Base-by-base conservation (phyloP, 2,797 vertebrate genomes). In the Nannoperca obscura region DNA sequence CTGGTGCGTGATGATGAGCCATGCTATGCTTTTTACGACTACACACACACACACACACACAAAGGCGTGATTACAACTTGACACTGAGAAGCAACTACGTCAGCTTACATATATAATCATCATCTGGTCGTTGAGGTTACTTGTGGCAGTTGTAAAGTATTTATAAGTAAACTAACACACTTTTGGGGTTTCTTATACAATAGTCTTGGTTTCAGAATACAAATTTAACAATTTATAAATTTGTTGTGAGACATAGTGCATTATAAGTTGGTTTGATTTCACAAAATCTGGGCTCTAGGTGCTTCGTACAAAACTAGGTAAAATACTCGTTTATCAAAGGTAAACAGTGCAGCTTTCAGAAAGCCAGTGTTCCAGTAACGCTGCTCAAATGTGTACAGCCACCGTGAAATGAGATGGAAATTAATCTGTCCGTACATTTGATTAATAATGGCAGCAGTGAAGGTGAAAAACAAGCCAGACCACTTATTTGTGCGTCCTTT, bases 321-420 rank as follows among this genome's bases (percentile, higher is more conserved):
- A 92, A 94, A 93, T 83, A 89, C 76, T 89, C 12, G 49, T 85
- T 89, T 93, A 93, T 92, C 89, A 94, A 94, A 94, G 83, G 84
- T 89, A 80, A 91, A 84, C 76, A 76, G 71, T 50, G 78, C 79
- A 9, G 64, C 71, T 91, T 83, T 82, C 81, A 82, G 78, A 83
- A 44, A 67, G 73, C 62, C 20, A 76, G 76, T 80, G 71, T 88
- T 34, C 44, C 42, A 57, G 69, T 64, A 80, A 80, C n/a, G 6
- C 72, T 61, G 77, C 78, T 82, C 66, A 55, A 70, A 74, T 50
- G 67, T 34, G 30, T 74, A 74, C 58, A 74, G 59, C 57, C 50
- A 73, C 67, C 8, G 24, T 70, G 74, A 68, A 55, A 60, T 46
- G 34, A 71, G 72, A 86, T 69, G 32, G 61, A 74, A 88, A 91